These are phyloP conservation scores for Leptopterna dolabrata DNA, from an alignment of 2,888 invertebrate genomes.

Conservation along the genomic window DNA sequence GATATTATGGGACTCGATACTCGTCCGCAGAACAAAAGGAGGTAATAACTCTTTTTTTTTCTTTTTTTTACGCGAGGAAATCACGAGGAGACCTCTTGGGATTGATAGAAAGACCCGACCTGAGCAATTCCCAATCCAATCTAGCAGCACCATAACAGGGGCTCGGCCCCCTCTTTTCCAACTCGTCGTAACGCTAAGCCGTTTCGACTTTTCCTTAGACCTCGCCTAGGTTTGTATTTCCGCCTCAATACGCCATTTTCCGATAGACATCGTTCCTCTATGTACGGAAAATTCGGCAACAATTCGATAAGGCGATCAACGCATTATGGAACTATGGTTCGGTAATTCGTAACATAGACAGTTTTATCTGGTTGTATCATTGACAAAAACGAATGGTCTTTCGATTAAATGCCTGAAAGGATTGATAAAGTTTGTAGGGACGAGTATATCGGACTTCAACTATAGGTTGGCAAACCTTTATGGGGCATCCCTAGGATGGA, in stretches of 20 bases:
- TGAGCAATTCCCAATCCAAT: conserved; percentile 44
- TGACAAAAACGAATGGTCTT: too few species aligned
- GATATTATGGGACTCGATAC: not conserved
- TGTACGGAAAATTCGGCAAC: not conserved
- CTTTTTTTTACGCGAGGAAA: conserved; percentile 25
- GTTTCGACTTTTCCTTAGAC: conserved; percentile 12
- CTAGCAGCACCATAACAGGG: conserved; percentile 27
- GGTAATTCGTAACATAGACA: too few species aligned
- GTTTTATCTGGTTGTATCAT: too few species aligned
- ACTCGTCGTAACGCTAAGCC: conserved; percentile 3
- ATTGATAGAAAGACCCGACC: conserved; percentile 41
- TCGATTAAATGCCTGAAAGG: too few species aligned
- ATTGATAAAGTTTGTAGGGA: too few species aligned
- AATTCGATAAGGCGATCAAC: not conserved
- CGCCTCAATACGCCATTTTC: not conserved
- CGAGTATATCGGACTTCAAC: too few species aligned
- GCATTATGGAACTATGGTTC: not conserved
- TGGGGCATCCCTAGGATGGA: too few species aligned
- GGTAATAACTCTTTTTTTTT: not conserved
- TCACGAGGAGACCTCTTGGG: conserved; percentile 36
- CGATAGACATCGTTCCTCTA: not conserved
- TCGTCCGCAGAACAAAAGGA: not conserved
- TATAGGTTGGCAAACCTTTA: too few species aligned
- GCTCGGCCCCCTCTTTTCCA: not conserved
- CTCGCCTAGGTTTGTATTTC: conserved; percentile 8